These are phyloP conservation scores for Pemphredon lugubris DNA, from an alignment of 2,888 invertebrate species.

Conservation along the genomic window DNA sequence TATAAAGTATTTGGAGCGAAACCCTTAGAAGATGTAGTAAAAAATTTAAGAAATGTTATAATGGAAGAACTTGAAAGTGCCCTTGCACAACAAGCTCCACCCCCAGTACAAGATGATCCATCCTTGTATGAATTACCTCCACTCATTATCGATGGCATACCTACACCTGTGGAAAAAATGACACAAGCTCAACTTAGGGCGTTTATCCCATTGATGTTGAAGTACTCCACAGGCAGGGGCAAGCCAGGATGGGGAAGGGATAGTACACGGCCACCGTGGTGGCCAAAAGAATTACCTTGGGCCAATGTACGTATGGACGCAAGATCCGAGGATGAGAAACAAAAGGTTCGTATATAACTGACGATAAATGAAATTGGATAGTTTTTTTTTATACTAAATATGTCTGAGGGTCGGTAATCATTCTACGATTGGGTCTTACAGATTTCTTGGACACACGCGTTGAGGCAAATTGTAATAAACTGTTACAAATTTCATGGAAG, in stretches of 20 bases:
- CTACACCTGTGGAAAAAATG: constrained; percentile 99
- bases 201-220: constrained; percentile 98
- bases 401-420: too few relatives aligned
- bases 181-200: constrained; percentile 98
- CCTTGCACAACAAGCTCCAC: constrained; percentile 95
- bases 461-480: constrained; percentile 97
- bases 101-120: constrained; percentile 93
- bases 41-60: constrained; percentile 93
- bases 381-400: too few relatives aligned
- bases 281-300: constrained; percentile 99
- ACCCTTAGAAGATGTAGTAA: constrained; percentile 97
- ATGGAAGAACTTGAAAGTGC: constrained; percentile 98
- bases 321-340: constrained; percentile 96
- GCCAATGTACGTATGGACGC: constrained; percentile 99
- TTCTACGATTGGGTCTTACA: constrained; percentile 78
- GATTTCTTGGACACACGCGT: constrained; percentile 99
- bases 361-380: too few relatives aligned
- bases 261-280: constrained; percentile 97
- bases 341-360: constrained; percentile 89
- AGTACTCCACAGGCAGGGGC: constrained; percentile 97
- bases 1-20: constrained; percentile 98
- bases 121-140: constrained; percentile 97
- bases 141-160: constrained; percentile 97
- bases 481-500: constrained; percentile 99
- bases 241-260: constrained; percentile 99